phyloP scores from a whole-genome alignment of 2,113 vertebrate genomes.

The Melospiza melodia region DNA sequence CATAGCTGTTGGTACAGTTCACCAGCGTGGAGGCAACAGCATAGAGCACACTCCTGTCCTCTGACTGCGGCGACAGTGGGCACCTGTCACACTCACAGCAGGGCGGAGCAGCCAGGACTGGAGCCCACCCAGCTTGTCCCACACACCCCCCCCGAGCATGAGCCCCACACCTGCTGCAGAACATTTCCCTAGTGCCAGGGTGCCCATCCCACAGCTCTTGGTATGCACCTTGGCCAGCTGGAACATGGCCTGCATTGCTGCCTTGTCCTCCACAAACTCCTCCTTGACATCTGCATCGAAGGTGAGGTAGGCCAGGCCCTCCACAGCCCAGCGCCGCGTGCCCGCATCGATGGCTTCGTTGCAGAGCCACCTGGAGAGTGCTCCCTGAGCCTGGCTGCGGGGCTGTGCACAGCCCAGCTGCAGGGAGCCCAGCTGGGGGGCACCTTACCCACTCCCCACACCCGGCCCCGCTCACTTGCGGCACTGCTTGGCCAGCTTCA shows the following conservation, averaged over 20 bases:
- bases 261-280: slow-evolving; percentile 89
- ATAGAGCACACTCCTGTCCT: slow-evolving; percentile 92
- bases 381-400: neutral
- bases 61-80: slow-evolving; percentile 72
- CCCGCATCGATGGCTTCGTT: slow-evolving; percentile 82
- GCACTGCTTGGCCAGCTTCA: slow-evolving; percentile 95
- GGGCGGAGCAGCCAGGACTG: neutral
- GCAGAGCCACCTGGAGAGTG: slow-evolving; percentile 86
- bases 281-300: slow-evolving; percentile 97
- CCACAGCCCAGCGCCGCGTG: slow-evolving; percentile 92
- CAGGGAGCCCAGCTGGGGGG: neutral
- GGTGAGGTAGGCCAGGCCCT: slow-evolving; percentile 97
- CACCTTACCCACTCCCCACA: fast-evolving
- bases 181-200: neutral
- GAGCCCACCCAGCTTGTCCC: neutral
- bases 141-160: fast-evolving
- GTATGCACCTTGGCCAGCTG: slow-evolving; percentile 85
- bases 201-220: fast-evolving
- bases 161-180: neutral
- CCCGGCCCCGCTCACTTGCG: slow-evolving; percentile 82
- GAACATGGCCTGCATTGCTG: slow-evolving; percentile 91
- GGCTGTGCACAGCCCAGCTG: neutral
- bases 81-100: neutral
- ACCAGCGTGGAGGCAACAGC: slow-evolving; percentile 92
- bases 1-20: slow-evolving; percentile 97